Conservation (phyloP, 2,113 vertebrate species). For the Nerophis ophidion region DNA sequence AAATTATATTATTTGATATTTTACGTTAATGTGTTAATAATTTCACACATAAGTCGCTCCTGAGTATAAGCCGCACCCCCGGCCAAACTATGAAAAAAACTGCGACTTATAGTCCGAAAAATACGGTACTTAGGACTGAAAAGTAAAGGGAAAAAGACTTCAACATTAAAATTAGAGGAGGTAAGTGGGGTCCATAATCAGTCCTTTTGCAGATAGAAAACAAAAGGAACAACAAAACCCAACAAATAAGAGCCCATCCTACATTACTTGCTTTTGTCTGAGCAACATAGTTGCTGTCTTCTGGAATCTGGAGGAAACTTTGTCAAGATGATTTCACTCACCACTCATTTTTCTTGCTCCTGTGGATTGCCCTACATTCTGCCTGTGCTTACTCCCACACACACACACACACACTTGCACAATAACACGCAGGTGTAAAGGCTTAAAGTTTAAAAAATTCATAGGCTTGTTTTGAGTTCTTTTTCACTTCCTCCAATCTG, state of each 20-base stretch:
- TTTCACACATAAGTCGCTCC: too few relatives aligned
- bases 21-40: too few relatives aligned
- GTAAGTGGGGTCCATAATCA: not conserved
- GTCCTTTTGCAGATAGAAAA: slow-evolving; percentile 36
- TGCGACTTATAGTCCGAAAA: too few relatives aligned
- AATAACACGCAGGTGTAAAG: slow-evolving; percentile 3
- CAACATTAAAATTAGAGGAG: not conserved
- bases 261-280: slow-evolving; percentile 25
- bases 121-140: not conserved
- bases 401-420: slow-evolving; percentile 3
- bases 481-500: not conserved
- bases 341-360: slow-evolving; percentile 33
- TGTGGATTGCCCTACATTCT: slow-evolving; percentile 14
- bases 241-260: slow-evolving; percentile 6
- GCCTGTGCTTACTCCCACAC: slow-evolving; percentile 10
- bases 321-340: slow-evolving; percentile 27
- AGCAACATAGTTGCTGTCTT: slow-evolving; percentile 27
- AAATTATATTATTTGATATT: too few relatives aligned
- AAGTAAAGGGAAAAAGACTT: not conserved
- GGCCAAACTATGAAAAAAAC: too few relatives aligned
- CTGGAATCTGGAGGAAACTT: slow-evolving; percentile 31
- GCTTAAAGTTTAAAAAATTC: slow-evolving; percentile 1
- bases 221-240: slow-evolving; percentile 16
- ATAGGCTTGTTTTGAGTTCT: not conserved
- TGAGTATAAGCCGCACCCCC: too few relatives aligned